Conservation (phyloP, 2,797 vertebrate genomes). For the Remorina albescens region DNA sequence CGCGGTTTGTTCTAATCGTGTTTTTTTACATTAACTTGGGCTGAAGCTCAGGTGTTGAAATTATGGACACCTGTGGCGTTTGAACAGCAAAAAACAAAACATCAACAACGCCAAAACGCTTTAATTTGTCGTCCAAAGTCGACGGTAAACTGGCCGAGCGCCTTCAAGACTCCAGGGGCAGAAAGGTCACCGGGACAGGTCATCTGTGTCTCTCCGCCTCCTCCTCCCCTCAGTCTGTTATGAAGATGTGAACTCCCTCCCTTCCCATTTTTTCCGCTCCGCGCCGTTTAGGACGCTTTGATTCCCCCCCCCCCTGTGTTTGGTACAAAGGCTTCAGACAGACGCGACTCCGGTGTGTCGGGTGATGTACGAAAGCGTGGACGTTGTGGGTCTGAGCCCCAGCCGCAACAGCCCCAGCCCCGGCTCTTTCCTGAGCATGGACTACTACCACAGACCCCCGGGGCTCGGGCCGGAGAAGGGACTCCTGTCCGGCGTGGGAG, state of each 20-base stretch:
- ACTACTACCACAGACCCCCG: slow-evolving; percentile 80
- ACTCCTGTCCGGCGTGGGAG: slow-evolving; percentile 58
- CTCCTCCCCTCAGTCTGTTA: slow-evolving; percentile 46
- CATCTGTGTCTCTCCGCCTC: slow-evolving; percentile 27
- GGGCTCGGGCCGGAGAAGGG: slow-evolving; percentile 77
- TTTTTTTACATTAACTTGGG: not conserved
- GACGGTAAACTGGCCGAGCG: not conserved
- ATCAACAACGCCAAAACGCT: not conserved
- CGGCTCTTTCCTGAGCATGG: slow-evolving; percentile 76
- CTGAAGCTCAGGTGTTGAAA: not conserved
- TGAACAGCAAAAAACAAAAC: not conserved
- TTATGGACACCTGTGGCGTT: slow-evolving; percentile 50
- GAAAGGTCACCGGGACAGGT: slow-evolving; percentile 63
- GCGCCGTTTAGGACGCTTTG: slow-evolving; percentile 49
- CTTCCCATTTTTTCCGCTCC: slow-evolving; percentile 12
- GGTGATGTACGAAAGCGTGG: slow-evolving; percentile 79
- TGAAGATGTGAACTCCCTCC: slow-evolving; percentile 75
- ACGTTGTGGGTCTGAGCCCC: slow-evolving; percentile 72
- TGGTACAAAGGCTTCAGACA: slow-evolving; percentile 53
- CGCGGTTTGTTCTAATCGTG: not conserved
- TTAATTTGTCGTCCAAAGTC: not conserved
- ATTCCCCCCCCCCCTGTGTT: slow-evolving; percentile 38
- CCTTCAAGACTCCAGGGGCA: slow-evolving; percentile 33
- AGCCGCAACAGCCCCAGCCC: slow-evolving; percentile 66
- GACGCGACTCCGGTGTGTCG: slow-evolving; percentile 25